Base-by-base conservation (phyloP, 2,113 vertebrate species). In the Phalacrocorax pelagicus region DNA sequence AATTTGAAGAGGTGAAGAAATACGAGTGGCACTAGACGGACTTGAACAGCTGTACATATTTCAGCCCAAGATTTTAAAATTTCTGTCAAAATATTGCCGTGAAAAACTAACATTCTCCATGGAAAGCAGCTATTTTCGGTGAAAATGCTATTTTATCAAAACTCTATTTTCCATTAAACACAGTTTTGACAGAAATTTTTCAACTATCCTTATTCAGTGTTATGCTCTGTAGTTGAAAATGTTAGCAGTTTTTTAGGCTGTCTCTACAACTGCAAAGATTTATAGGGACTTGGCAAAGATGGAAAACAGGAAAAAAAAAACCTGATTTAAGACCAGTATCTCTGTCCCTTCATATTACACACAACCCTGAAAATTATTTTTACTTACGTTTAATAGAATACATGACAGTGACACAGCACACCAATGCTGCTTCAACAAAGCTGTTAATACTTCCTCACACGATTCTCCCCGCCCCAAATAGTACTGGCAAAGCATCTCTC, bases 31-130 rank as follows among this genome's bases (percentile, higher is more conserved):
- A 95, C 79, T 83, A 84, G 88, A 95, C 1, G 92, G 94, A 97
- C 95, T 96, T 46, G 91, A 93, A 97, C 95, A 96, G 95, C 96
- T 96, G 94, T 94, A 95, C 65, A 12, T 29, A 91, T 36, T 96
- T 84, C 96, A 96, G 70, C 89, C 93, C 93, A 96, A 96, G 93
- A 96, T 92, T 92, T 94, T 20, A 95, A 72, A 89, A 36, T 71
- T 89, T 96, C 94, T 96, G 95, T 95, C 96, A 96, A 92, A 97
- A 96, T 96, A 96, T 95, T 97, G 87, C 91, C 67, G 38, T 91
- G 93, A 77, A 89, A 92, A 95, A 79, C 47, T 40, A 91, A 69
- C 93, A 81, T 96, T 91, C 84, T 72, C 87, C 61, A n/a, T 3
- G 61, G 90, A 92, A 96, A 80, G 69, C 75, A 96, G 92, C 84